A percentile compares a stretch with the other conserved stretches of the same genome.
phyloP scores from a whole-genome alignment of 2,797 vertebrate species.

The Peromyscus melanophrys region DNA sequence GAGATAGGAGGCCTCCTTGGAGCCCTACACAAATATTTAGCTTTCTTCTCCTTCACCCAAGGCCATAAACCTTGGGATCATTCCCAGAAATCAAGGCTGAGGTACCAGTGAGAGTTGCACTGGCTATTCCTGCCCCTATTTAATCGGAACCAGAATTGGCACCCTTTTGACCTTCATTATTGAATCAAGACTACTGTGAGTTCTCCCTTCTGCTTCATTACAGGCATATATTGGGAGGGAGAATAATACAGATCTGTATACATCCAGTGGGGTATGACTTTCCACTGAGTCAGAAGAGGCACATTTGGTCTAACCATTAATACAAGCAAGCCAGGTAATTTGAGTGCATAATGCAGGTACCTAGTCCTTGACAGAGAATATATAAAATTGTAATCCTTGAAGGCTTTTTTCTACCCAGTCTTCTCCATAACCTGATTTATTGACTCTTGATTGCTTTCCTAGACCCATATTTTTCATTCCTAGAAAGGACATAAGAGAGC shows the following conservation, averaged over 20 bases:
- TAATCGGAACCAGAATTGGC: neutral
- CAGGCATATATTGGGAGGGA: neutral
- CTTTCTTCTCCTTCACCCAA: neutral
- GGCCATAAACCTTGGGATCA: neutral
- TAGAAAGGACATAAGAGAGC: neutral
- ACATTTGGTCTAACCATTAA: neutral
- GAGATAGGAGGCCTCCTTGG: neutral
- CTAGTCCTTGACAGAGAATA: neutral
- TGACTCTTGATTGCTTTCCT: neutral
- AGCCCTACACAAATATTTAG: neutral
- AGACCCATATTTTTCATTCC: neutral
- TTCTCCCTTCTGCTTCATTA: neutral
- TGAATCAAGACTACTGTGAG: neutral
- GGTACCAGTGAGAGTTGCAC: neutral
- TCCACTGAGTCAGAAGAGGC: neutral
- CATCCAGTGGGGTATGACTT: neutral
- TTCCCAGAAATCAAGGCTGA: neutral
- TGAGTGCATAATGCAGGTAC: neutral
- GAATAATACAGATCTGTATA: neutral
- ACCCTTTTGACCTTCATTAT: neutral
- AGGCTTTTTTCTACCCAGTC: neutral
- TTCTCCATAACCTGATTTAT: neutral
- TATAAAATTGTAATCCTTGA: neutral
- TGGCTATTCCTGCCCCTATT: neutral
- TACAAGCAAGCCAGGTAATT: neutral